Conservation (phyloP, 2,113 vertebrate genomes). For the Brachyhypopomus gauderio region DNA sequence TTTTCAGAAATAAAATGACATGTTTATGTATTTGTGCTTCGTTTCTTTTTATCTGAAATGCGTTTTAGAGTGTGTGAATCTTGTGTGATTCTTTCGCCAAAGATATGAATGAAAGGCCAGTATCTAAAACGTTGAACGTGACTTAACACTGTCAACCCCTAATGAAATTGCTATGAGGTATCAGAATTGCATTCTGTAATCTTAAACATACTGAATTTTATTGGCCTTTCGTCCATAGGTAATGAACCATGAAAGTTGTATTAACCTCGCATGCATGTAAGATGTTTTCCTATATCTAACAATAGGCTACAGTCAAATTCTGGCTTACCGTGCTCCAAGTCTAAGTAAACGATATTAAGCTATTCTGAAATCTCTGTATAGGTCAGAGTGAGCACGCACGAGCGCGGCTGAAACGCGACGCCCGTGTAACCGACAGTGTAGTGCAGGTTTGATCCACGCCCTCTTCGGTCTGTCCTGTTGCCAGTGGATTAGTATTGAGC, state of each 20-base stretch:
- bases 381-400: neutral
- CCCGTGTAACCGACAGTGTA: neutral
- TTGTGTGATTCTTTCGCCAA: neutral
- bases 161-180: no score
- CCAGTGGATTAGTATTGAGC: neutral
- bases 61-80: no score
- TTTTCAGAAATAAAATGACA: constrained; percentile 48
- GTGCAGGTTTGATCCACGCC: neutral
- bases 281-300: neutral
- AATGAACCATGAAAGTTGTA: neutral
- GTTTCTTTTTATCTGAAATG: neutral
- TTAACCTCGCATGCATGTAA: neutral
- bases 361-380: neutral
- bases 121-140: neutral
- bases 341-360: no score
- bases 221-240: neutral
- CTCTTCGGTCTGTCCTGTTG: neutral
- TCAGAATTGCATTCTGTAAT: neutral
- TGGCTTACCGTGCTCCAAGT: no score
- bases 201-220: neutral
- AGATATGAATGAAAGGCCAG: neutral
- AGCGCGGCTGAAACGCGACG: neutral
- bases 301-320: neutral
- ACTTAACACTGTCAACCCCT: neutral
- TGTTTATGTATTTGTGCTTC: neutral